A percentile compares a stretch with the other conserved stretches of the same genome.
Evolutionary conservation across 2,113 vertebrate genomes (phyloP).

Genomic region (Megaceryle maxima): DNA sequence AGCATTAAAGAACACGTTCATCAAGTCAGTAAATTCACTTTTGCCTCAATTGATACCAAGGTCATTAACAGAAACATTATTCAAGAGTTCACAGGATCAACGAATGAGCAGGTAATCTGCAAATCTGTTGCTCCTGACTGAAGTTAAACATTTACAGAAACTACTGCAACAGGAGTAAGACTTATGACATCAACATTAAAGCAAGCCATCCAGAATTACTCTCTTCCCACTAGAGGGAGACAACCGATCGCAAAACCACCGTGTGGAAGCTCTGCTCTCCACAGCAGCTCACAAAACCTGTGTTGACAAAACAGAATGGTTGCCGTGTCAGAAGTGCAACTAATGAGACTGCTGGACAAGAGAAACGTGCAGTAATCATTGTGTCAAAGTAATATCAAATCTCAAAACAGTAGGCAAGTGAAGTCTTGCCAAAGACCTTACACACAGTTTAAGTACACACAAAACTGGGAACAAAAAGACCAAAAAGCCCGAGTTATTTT

Average conservation of each 20-base stretch:
- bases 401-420: background rate
- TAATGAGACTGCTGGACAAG: background rate
- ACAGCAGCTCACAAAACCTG: background rate
- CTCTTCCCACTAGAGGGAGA: conserved; percentile 58
- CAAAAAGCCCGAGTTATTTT: background rate
- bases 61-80: background rate
- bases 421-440: background rate
- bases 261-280: background rate
- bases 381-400: background rate
- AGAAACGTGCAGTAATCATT: no score
- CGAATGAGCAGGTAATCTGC: background rate
- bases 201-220: background rate
- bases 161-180: background rate
- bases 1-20: background rate
- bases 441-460: background rate
- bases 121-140: background rate
- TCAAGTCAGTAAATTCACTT: background rate
- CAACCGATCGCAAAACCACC: conserved; percentile 2
- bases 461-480: background rate
- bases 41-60: background rate
- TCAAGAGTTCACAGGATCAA: background rate
- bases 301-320: rapidly evolving
- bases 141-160: background rate
- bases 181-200: background rate
- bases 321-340: background rate